A percentile compares a stretch with the other conserved stretches of the same genome.
phyloP scores from a whole-genome alignment of 2,797 vertebrate genomes.

The Halcyon chelicuti region DNA sequence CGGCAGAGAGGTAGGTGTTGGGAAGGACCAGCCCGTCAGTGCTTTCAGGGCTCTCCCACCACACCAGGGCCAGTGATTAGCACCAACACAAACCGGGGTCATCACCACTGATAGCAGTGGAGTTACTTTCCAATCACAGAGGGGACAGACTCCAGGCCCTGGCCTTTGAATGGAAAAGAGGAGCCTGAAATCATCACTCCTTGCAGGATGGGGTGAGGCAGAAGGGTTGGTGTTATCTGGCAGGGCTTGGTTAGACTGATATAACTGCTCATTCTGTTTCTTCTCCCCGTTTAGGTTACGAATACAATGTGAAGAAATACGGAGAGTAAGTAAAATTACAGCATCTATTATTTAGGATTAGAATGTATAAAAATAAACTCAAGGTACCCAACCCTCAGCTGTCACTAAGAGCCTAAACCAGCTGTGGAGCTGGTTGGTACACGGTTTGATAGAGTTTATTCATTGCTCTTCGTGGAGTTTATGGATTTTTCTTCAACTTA shows the following conservation, averaged over 20 bases:
- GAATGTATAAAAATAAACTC: neutral
- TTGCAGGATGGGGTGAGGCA: neutral
- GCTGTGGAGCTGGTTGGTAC: neutral
- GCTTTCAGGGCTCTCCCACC: rapidly evolving
- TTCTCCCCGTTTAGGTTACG: conserved; percentile 76
- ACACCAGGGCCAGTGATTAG: neutral
- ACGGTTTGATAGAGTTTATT: neutral
- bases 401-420: neutral
- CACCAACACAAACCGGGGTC: neutral
- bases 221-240: neutral
- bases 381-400: neutral
- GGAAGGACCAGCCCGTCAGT: rapidly evolving
- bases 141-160: neutral
- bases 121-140: neutral
- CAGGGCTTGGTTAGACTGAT: neutral
- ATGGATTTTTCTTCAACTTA: neutral
- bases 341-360: neutral
- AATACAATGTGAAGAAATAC: conserved; percentile 80
- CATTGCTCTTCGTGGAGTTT: neutral
- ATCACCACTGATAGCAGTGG: neutral
- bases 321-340: conserved; percentile 80
- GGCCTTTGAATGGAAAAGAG: neutral
- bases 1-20: conserved; percentile 85
- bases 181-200: neutral
- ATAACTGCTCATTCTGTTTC: neutral